Percentiles rank a stretch among this genome's conserved stretches.
These are phyloP conservation scores for Rhyacophila brunnea DNA, from an alignment of 1,140 invertebrate genomes.

Conservation along the genomic window DNA sequence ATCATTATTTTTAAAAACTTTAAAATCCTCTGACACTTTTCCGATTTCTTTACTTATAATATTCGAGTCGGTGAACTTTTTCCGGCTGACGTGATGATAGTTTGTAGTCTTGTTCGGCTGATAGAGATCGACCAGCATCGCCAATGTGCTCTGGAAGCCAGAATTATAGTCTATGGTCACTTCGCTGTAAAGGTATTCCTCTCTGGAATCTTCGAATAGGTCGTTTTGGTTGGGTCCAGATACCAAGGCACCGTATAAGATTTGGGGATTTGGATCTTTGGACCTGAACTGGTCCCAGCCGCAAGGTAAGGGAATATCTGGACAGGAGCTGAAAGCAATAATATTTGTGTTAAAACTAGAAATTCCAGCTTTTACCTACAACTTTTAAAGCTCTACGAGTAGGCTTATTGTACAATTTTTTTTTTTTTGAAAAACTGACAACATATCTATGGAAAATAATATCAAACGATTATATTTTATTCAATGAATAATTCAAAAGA, in stretches of 20 bases:
- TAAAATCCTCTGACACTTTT: no score
- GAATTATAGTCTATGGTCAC: conserved; percentile 61
- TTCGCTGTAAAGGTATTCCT: conserved; percentile 59
- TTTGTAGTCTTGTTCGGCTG: no score
- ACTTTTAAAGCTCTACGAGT: no score
- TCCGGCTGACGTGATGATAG: no score
- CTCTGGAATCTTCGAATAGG: conserved; percentile 53
- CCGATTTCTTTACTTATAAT: neutral
- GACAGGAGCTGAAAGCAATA: conserved; percentile 51
- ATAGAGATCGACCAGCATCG: conserved; percentile 29
- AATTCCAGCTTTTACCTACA: no score
- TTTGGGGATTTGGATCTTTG: conserved; percentile 53
- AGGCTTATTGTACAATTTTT: neutral
- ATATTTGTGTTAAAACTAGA: neutral
- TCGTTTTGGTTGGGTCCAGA: conserved; percentile 59
- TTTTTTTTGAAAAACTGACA: neutral
- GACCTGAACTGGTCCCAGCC: conserved; percentile 53
- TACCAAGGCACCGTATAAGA: conserved; percentile 58
- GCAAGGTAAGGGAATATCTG: conserved; percentile 50
- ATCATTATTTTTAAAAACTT: no score
- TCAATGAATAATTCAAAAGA: no score
- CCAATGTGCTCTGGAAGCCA: conserved; percentile 56
- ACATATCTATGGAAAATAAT: no score
- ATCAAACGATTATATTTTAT: no score
- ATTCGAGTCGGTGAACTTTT: conserved; percentile 2